Evolutionary conservation across 2,888 invertebrate species (phyloP).

Genomic region (Cordylochernes scorpioides): DNA sequence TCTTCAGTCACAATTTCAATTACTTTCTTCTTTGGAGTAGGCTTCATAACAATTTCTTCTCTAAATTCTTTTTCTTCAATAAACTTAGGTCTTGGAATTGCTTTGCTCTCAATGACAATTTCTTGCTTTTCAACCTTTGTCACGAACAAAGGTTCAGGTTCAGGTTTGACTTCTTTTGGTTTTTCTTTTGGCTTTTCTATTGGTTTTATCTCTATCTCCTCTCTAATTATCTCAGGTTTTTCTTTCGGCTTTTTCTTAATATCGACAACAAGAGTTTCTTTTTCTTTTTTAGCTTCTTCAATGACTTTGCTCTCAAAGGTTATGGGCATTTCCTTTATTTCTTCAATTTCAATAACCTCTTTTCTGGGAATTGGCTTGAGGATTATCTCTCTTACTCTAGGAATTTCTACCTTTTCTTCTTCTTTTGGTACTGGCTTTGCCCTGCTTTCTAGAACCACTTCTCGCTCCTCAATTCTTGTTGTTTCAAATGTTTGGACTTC

Average conservation of each 20-base stretch:
- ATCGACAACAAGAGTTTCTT: too few species aligned
- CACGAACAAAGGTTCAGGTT: conserved; percentile 2
- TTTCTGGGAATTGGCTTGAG: too few species aligned
- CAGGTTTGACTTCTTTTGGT: conserved; percentile 1
- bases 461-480: too few species aligned
- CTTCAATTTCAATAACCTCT: neutral
- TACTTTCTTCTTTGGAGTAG: too few species aligned
- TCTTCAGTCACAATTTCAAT: too few species aligned
- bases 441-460: too few species aligned
- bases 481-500: too few species aligned
- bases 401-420: too few species aligned
- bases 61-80: conserved; percentile 4
- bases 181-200: conserved; percentile 3
- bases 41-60: too few species aligned
- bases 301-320: neutral
- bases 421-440: too few species aligned
- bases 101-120: conserved; percentile 5
- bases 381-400: too few species aligned
- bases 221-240: conserved; percentile 2
- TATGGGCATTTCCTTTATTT: conserved; percentile 1
- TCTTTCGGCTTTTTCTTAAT: too few species aligned
- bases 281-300: conserved; percentile 1
- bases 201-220: conserved; percentile 1
- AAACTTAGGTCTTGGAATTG: conserved; percentile 3
- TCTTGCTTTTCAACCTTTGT: conserved; percentile 6